Conservation (phyloP, 2,888 invertebrate genomes). For the Neoaliturus tenellus region DNA sequence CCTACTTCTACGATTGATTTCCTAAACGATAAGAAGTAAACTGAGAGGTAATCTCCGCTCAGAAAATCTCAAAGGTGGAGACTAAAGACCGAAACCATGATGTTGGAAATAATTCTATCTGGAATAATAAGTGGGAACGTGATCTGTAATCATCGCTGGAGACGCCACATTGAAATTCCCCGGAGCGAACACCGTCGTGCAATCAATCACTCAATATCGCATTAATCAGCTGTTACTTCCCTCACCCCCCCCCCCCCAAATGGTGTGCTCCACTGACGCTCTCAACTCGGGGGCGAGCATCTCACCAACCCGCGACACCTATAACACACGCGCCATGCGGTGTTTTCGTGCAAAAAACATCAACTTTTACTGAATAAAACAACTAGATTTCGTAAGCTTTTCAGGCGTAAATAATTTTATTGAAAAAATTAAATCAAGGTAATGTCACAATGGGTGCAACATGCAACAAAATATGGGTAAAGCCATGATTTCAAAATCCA, state of each 20-base stretch:
- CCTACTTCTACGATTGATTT: no score
- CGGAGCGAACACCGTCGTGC: slow-evolving; percentile 13
- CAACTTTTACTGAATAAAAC: no score
- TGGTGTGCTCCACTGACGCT: not conserved
- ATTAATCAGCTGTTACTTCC: slow-evolving; percentile 47
- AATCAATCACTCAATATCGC: slow-evolving; percentile 45
- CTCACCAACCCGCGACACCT: not conserved
- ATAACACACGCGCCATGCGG: no score
- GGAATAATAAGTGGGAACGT: slow-evolving; percentile 3
- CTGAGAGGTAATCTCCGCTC: no score
- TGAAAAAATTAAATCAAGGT: no score
- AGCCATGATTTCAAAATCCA: no score
- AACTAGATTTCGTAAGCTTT: no score
- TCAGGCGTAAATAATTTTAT: no score
- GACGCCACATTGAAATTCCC: slow-evolving; percentile 24
- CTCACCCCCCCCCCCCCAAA: not conserved
- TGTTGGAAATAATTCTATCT: not conserved
- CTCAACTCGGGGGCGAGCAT: not conserved
- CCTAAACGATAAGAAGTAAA: no score
- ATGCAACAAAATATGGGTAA: no score
- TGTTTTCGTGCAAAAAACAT: no score
- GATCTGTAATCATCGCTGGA: slow-evolving; percentile 11
- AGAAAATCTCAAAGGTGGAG: not conserved
- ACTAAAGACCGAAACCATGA: not conserved
- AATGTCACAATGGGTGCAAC: no score